Evolutionary conservation across 2,113 vertebrate species (phyloP).

Genomic region (Salvator merianae): DNA sequence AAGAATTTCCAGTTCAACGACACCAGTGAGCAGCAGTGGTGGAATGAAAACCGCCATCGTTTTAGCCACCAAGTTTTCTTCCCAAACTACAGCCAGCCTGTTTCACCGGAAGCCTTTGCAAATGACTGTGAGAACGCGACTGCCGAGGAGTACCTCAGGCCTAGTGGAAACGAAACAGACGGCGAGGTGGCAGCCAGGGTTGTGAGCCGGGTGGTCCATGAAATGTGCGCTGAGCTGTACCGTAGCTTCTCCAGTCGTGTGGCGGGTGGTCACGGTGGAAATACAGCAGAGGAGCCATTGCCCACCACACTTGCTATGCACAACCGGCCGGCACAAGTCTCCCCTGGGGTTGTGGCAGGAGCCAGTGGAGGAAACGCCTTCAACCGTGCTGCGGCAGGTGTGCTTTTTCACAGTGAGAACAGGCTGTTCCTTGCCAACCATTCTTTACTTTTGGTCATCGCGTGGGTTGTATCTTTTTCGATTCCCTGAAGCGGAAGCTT

Average conservation of each 20-base stretch:
- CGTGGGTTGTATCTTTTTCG: slow-evolving; percentile 49
- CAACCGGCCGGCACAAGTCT: not conserved
- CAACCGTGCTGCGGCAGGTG: not conserved
- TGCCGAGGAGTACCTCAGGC: slow-evolving; percentile 57
- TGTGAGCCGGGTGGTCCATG: slow-evolving; percentile 60
- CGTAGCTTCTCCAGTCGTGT: not conserved
- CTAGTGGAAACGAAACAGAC: slow-evolving; percentile 63
- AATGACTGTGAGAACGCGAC: slow-evolving; percentile 69
- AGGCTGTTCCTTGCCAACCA: slow-evolving; percentile 44
- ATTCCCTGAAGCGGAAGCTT: not conserved
- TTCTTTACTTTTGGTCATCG: slow-evolving; percentile 41
- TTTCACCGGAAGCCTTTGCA: slow-evolving; percentile 60
- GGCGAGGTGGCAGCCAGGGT: slow-evolving; percentile 61
- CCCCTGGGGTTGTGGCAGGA: too few species aligned
- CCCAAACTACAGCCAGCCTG: slow-evolving; percentile 46
- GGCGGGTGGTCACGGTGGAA: too few species aligned
- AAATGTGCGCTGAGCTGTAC: slow-evolving; percentile 67
- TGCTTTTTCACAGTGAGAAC: not conserved
- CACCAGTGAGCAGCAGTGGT: slow-evolving; percentile 65
- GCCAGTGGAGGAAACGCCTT: accelerated
- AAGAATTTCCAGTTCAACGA: slow-evolving; percentile 62
- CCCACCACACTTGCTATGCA: not conserved
- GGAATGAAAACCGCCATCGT: slow-evolving; percentile 63
- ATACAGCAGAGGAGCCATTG: not conserved
- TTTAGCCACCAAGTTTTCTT: slow-evolving; percentile 67